Conservation (phyloP, 2,797 vertebrate genomes). For the Melanotaenia boesemani region DNA sequence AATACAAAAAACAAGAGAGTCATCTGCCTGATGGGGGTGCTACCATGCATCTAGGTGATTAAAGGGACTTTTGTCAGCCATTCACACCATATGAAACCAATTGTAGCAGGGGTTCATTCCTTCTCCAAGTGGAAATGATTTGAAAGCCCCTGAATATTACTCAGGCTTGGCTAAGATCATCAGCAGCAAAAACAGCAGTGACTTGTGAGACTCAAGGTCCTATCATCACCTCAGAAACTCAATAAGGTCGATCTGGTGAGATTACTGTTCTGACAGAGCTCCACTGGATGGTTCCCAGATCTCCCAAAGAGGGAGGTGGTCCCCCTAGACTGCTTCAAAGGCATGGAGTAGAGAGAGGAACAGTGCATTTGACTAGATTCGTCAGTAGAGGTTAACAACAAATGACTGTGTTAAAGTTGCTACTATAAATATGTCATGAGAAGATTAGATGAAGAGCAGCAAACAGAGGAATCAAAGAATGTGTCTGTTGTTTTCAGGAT, state of each 20-base stretch:
- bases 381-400: constrained; percentile 73
- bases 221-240: constrained; percentile 45
- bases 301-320: constrained; percentile 52
- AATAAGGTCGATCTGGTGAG: constrained; percentile 36
- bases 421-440: constrained; percentile 64
- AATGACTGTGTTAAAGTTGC: constrained; percentile 62
- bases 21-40: constrained; percentile 51
- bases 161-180: constrained; percentile 67
- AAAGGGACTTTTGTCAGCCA: constrained; percentile 51
- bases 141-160: constrained; percentile 72
- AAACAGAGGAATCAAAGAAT: constrained; percentile 70
- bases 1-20: constrained; percentile 44
- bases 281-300: constrained; percentile 64
- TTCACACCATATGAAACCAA: constrained; percentile 68
- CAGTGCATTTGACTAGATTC: constrained; percentile 69
- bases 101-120: constrained; percentile 66
- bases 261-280: constrained; percentile 36
- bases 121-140: constrained; percentile 76
- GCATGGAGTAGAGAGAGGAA: constrained; percentile 44
- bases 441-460: constrained; percentile 59
- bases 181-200: constrained; percentile 53
- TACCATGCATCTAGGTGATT: constrained; percentile 45
- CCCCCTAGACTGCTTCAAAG: constrained; percentile 64
- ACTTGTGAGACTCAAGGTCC: constrained; percentile 53
- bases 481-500: constrained; percentile 54